A percentile compares a stretch with the other conserved stretches of the same genome.
These are phyloP conservation scores for Pseudomugil tenellus DNA, from an alignment of 2,797 vertebrate genomes.

Conservation along the genomic window DNA sequence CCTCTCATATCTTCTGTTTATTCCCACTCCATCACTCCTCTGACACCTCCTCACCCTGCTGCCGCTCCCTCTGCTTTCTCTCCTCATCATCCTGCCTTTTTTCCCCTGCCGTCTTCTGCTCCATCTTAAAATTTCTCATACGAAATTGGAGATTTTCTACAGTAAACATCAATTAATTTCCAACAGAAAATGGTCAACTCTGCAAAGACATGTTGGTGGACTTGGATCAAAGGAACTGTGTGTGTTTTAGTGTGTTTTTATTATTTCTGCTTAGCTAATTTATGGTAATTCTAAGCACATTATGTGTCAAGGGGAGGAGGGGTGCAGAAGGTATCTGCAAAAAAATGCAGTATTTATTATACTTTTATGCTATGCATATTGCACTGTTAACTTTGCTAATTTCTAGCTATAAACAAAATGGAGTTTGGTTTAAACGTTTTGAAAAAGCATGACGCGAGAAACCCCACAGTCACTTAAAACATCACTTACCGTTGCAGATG, in stretches of 20 bases:
- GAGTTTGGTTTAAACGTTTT: conserved; percentile 18
- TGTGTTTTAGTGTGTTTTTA: neutral
- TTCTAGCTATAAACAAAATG: conserved; percentile 28
- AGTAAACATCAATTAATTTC: conserved; percentile 47
- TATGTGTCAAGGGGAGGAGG: neutral
- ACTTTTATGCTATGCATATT: conserved; percentile 2
- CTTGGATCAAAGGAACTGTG: neutral
- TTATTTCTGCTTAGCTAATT: neutral
- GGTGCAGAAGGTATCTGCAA: neutral
- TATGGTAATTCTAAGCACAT: neutral
- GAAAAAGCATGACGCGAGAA: conserved; percentile 13
- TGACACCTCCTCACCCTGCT: conserved; percentile 40
- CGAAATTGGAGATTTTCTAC: conserved; percentile 20
- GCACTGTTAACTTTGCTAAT: conserved; percentile 4
- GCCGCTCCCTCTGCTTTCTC: conserved; percentile 17
- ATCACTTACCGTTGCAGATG: conserved; percentile 20
- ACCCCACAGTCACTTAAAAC: conserved; percentile 18
- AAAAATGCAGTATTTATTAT: neutral
- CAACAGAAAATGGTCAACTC: conserved; percentile 9
- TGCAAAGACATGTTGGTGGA: neutral
- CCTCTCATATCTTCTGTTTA: conserved; percentile 27
- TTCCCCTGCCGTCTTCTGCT: conserved; percentile 33
- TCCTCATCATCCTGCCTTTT: conserved; percentile 36
- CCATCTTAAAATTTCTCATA: conserved; percentile 28
- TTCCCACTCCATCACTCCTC: conserved; percentile 37